Percentiles rank a stretch among this genome's conserved stretches.
Evolutionary conservation across 2,888 invertebrate species (phyloP).

Genomic region (Steinernema hermaphroditum): DNA sequence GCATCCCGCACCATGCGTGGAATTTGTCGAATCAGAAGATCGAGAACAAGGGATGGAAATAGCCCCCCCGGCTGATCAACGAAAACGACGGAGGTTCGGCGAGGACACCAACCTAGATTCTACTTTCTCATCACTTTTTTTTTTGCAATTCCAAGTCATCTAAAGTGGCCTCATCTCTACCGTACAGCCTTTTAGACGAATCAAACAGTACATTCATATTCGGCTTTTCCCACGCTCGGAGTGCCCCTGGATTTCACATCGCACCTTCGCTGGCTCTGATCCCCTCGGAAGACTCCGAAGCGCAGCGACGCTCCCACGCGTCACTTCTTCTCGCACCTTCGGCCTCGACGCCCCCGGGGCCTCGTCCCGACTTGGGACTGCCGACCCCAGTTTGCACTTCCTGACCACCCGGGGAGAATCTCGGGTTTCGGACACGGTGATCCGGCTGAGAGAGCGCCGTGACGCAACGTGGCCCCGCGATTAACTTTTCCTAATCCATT

Average conservation of each 20-base stretch:
- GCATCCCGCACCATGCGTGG: too few relatives aligned
- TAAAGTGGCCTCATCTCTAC: too few relatives aligned
- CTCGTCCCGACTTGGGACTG: slow-evolving; percentile 2
- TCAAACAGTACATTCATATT: too few relatives aligned
- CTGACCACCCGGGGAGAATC: neutral
- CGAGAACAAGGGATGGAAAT: too few relatives aligned
- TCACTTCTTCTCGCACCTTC: slow-evolving; percentile 1
- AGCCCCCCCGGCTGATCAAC: too few relatives aligned
- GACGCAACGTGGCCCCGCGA: slow-evolving; percentile 24
- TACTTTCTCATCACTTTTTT: too few relatives aligned
- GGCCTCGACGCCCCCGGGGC: neutral
- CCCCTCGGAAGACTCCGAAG: slow-evolving; percentile 21
- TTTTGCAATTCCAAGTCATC: too few relatives aligned
- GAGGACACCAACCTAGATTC: too few relatives aligned
- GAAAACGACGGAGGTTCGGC: too few relatives aligned
- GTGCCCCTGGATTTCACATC: neutral
- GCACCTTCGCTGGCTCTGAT: neutral
- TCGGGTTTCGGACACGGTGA: slow-evolving; percentile 10
- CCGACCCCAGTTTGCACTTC: slow-evolving; percentile 3
- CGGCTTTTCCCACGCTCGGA: slow-evolving; percentile 12
- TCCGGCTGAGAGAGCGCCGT: neutral
- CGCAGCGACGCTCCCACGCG: slow-evolving; percentile 19
- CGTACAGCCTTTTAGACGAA: too few relatives aligned
- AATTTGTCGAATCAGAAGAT: too few relatives aligned
- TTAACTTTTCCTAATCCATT: slow-evolving; percentile 26